Base-by-base conservation (phyloP, 2,888 invertebrate species). In the Megaustenia siamemsis region DNA sequence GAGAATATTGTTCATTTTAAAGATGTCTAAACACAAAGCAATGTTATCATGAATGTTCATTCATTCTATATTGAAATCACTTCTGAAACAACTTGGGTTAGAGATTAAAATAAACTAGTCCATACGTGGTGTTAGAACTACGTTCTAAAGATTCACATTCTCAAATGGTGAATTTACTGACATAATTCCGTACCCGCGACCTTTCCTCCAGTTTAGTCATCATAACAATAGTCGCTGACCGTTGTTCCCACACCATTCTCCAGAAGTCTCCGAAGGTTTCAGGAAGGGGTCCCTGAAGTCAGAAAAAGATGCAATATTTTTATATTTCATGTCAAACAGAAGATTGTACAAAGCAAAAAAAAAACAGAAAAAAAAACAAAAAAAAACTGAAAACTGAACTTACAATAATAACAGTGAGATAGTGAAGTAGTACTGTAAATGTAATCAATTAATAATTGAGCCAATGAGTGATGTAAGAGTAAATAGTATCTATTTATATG, bases 221-320 rank as follows among this genome's bases (percentile, higher is more conserved):
- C 99, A 99, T 99, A 1, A 99, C 99, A 90, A 99, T 97, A 0
- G 98, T 98, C 21, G 97, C 96, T 6, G 97, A 97, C 89, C 97
- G 96, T 86, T 99, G 96, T 94, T 99, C 99, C 99, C 99, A 99
- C 90, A 98, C 97, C 99, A 99, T 99, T 87, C 99, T 95, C 99
- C 99, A 99, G 94, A 99, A 99, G 94, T 99, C 99, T 6, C 96
- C 96, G 91, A 99, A 98, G 0, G 99, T 99, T 93, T 99, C 99
- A 91, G 98, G 98, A 32, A 99, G 95, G 10, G 99, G 99, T 43
- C 99, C 99, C 95, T 99, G 89, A 2, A 45, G 35, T n/a, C 21
- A 43, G 2, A 71, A 6, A 45, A n/a, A 71, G 45, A 28, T n/a
- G n/a, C n/a, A n/a, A 56, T 49, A 8, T 49, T 12, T 49, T 49